These are phyloP conservation scores for Ammodytes marinus DNA, from an alignment of 2,113 vertebrate species.

Conservation along the genomic window DNA sequence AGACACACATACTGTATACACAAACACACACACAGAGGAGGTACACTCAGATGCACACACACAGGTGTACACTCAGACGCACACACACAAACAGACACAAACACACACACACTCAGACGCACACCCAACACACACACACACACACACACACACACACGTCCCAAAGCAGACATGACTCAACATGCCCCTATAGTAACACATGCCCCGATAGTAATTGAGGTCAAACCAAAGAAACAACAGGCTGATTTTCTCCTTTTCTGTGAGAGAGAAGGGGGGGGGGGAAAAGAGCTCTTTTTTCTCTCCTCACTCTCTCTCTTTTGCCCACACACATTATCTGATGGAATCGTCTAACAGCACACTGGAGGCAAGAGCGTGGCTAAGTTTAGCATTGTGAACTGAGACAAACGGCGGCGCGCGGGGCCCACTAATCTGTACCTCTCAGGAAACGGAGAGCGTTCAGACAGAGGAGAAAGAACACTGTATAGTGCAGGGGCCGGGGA, in stretches of 20 bases:
- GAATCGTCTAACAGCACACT: conserved; percentile 60
- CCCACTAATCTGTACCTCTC: conserved; percentile 35
- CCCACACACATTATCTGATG: conserved; percentile 54
- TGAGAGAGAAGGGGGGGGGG: conserved; percentile 14
- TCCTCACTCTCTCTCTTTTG: conserved; percentile 47
- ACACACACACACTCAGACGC: conserved; percentile 52
- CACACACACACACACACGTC: conserved; percentile 37
- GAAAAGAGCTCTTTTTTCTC: conserved; percentile 44
- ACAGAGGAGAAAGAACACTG: conserved; percentile 10
- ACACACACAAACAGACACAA: conserved; percentile 50
- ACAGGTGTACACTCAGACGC: conserved; percentile 46
- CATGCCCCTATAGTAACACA: conserved; percentile 69
- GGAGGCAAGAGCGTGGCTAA: conserved; percentile 47
- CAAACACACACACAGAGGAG: not conserved
- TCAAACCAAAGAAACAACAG: conserved; percentile 80
- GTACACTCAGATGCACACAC: conserved; percentile 57
- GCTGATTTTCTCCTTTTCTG: conserved; percentile 57
- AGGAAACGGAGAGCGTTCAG: conserved; percentile 31
- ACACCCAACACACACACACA: conserved; percentile 17
- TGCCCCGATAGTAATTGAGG: conserved; percentile 80
- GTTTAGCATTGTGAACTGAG: conserved; percentile 54
- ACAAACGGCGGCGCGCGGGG: conserved; percentile 27
- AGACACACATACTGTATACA: not conserved
- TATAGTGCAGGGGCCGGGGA: not conserved
- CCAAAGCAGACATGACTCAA: conserved; percentile 74